phyloP scores from a whole-genome alignment of 2,113 vertebrate species.

The Alethe castanea region DNA sequence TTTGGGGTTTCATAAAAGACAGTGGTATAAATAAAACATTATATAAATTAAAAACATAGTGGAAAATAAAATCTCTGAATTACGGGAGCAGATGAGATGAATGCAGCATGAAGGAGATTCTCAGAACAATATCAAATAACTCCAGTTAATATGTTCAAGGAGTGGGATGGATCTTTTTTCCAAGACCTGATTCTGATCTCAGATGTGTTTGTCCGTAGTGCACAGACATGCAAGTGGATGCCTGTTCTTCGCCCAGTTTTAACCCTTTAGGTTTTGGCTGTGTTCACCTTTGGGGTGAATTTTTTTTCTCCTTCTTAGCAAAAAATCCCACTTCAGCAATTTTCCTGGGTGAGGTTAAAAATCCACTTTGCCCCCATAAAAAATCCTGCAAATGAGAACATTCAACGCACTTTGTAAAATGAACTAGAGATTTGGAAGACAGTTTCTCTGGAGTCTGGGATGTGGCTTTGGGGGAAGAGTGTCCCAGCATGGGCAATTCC shows the following conservation, averaged over 20 bases:
- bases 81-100: background rate
- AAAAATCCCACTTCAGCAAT: background rate
- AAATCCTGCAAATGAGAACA: background rate
- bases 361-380: background rate
- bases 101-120: background rate
- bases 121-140: background rate
- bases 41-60: conserved; percentile 52
- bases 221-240: background rate
- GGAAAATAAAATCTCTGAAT: background rate
- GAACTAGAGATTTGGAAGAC: background rate
- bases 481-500: background rate
- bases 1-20: conserved; percentile 49
- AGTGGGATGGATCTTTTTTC: background rate
- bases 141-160: background rate
- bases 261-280: background rate
- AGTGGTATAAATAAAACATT: conserved; percentile 62
- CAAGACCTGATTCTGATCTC: background rate
- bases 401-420: background rate
- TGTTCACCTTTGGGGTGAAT: too few relatives aligned
- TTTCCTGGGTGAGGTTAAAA: background rate
- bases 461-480: background rate
- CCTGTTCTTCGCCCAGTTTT: background rate
- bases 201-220: background rate
- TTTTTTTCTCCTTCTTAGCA: background rate
- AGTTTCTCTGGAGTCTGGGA: background rate